A percentile compares a stretch with the other conserved stretches of the same genome.
Evolutionary conservation across 2,888 invertebrate species (phyloP).

Genomic region (Epinotia bilunana): DNA sequence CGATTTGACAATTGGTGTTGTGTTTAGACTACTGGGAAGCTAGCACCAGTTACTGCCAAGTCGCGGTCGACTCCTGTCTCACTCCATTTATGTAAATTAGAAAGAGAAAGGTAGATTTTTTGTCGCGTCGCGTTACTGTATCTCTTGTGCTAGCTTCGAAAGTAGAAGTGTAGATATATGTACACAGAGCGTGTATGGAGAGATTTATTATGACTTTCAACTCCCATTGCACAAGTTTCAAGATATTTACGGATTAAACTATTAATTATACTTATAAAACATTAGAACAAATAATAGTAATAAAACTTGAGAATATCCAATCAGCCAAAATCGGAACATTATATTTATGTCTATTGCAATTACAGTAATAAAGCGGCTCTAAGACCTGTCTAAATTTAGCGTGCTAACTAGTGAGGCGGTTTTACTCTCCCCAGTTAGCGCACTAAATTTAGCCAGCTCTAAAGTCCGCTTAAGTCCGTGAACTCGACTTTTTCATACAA

Average conservation of each 20-base stretch:
- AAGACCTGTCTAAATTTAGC: no score
- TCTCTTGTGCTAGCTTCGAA: not conserved
- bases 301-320: not conserved
- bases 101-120: no score
- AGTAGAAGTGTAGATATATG: constrained; percentile 15
- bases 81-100: no score
- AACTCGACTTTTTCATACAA: not conserved
- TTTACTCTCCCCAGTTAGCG: no score
- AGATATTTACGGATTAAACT: not conserved
- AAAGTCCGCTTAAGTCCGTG: no score
- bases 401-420: no score
- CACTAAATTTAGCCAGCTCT: no score
- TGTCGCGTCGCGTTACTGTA: no score
- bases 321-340: no score
- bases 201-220: constrained; percentile 14
- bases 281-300: constrained; percentile 4
- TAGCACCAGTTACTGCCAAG: no score
- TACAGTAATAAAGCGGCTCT: no score
- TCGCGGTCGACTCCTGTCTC: no score
- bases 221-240: constrained; percentile 29
- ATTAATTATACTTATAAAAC: not conserved
- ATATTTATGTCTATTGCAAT: not conserved
- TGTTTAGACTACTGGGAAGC: constrained; percentile 3
- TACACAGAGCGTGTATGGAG: constrained; percentile 20
- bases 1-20: constrained; percentile 22